phyloP scores from a whole-genome alignment of 2,113 vertebrate genomes.

The Malaclemys terrapin region DNA sequence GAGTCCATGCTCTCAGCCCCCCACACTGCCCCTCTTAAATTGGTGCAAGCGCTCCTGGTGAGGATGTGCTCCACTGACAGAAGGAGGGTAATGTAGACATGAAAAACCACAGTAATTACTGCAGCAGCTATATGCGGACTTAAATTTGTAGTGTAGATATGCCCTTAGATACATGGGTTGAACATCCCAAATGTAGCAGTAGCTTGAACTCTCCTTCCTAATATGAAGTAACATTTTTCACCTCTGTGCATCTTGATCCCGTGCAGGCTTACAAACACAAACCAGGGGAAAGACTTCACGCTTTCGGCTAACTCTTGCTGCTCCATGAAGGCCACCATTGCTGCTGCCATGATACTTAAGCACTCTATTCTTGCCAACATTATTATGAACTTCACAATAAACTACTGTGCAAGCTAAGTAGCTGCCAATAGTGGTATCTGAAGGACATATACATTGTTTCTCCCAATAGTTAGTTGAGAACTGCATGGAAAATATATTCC shows the following conservation, averaged over 20 bases:
- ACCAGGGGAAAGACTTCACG: neutral
- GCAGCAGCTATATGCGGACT: too few species aligned
- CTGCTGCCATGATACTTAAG: neutral
- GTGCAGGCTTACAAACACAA: neutral
- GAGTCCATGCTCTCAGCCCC: too few species aligned
- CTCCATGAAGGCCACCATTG: neutral
- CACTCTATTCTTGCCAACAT: neutral
- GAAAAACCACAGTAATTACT: too few species aligned
- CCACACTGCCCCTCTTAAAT: too few species aligned
- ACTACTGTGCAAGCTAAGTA: neutral
- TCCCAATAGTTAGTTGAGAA: neutral
- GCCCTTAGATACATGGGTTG: rapidly evolving
- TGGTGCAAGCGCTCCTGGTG: too few species aligned
- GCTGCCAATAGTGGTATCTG: neutral
- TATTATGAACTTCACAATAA: rapidly evolving
- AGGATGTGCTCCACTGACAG: too few species aligned
- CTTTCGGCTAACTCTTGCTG: neutral
- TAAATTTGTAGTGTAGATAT: too few species aligned
- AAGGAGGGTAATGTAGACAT: too few species aligned
- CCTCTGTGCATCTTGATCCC: neutral
- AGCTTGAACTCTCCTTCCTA: neutral
- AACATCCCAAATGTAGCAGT: neutral
- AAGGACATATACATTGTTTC: neutral
- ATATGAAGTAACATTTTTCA: neutral
- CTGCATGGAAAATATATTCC: neutral